Evolutionary conservation across 2,888 invertebrate species (phyloP).

Genomic region (Plusia festucae): DNA sequence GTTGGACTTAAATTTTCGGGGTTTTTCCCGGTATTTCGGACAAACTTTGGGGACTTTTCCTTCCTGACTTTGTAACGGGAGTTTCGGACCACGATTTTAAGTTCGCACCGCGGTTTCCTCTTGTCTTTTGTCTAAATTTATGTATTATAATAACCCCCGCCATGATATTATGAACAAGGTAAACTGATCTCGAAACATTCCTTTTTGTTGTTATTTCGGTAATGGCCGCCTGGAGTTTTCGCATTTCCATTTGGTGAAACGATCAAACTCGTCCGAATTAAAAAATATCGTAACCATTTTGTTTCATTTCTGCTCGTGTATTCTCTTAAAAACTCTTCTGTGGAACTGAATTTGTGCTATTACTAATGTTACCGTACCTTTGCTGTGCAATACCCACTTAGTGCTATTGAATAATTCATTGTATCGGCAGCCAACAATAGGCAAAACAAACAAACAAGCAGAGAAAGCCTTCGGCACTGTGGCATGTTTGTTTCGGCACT

Average conservation of each 20-base stretch:
- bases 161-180: conserved; percentile 74
- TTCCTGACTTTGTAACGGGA: conserved; percentile 82
- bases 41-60: conserved; percentile 80
- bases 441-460: conserved; percentile 60
- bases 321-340: conserved; percentile 39
- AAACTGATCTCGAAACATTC: conserved; percentile 70
- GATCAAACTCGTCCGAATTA: conserved; percentile 51
- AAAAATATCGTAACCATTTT: conserved; percentile 46
- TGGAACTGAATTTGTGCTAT: conserved; percentile 34
- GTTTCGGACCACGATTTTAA: conserved; percentile 78
- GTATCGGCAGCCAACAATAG: conserved; percentile 67
- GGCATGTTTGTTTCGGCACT: conserved; percentile 75
- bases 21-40: conserved; percentile 79
- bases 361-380: conserved; percentile 48
- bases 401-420: conserved; percentile 58
- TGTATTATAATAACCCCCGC: conserved; percentile 75
- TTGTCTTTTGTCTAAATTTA: conserved; percentile 79
- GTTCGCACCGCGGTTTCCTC: conserved; percentile 76
- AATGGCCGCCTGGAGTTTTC: conserved; percentile 52
- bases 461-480: conserved; percentile 65
- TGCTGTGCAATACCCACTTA: conserved; percentile 54
- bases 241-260: conserved; percentile 51
- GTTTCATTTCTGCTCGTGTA: conserved; percentile 40
- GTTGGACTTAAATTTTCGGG: conserved; percentile 81
- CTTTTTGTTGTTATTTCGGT: conserved; percentile 62